Conservation (phyloP, 2,888 invertebrate genomes). For the Chironomus tentans region DNA sequence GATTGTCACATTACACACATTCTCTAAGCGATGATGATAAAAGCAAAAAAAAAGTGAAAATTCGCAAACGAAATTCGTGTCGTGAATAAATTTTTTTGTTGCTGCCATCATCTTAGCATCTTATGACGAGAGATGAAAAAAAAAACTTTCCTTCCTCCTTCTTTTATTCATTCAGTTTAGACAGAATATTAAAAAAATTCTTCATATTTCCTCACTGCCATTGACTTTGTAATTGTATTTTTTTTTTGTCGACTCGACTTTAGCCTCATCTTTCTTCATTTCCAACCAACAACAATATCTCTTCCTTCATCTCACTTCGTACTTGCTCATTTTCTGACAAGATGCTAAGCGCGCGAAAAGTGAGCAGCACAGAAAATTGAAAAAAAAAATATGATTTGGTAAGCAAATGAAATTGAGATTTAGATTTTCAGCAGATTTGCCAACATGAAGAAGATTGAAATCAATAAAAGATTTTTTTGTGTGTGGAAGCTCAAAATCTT, state of each 20-base stretch:
- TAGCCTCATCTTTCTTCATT: no score
- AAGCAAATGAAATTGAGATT: conserved; percentile 12
- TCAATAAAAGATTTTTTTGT: not conserved
- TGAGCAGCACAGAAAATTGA: not conserved
- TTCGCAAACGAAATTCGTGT: conserved; percentile 25
- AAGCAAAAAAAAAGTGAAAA: conserved; percentile 19
- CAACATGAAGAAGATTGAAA: not conserved
- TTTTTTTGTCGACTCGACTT: not conserved
- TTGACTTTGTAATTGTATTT: conserved; percentile 20
- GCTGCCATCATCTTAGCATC: not conserved
- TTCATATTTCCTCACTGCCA: conserved; percentile 16
- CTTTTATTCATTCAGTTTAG: not conserved
- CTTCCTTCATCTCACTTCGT: not conserved
- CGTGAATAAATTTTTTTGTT: conserved; percentile 18
- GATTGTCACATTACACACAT: conserved; percentile 20
- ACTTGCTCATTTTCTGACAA: not conserved
- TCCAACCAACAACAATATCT: not conserved
- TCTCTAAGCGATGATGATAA: conserved; percentile 2
- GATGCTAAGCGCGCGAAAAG: not conserved
- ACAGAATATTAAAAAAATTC: conserved; percentile 10
- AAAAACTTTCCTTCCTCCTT: not conserved
- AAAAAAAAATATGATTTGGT: conserved; percentile 10
- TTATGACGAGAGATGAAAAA: not conserved
- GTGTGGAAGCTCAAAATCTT: not conserved
- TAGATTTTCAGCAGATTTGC: conserved; percentile 7